Percentiles rank a stretch among this genome's conserved stretches.
Evolutionary conservation across 2,113 vertebrate species (phyloP).

Genomic region (Mobula hypostoma): DNA sequence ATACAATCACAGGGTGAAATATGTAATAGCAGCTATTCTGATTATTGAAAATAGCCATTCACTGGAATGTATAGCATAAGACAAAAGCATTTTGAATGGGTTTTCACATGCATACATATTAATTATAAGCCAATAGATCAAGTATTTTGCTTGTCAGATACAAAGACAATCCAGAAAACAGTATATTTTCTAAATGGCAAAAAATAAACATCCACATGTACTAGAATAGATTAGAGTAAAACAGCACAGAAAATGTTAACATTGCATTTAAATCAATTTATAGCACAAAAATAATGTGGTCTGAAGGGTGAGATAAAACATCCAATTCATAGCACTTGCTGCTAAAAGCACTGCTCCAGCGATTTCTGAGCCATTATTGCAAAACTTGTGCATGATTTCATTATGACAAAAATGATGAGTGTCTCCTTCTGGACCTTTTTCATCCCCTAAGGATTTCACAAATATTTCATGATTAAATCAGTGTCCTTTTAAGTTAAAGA

Average conservation of each 20-base stretch:
- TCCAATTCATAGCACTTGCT: background rate
- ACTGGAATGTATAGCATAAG: background rate
- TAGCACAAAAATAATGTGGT: background rate
- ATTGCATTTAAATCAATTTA: background rate
- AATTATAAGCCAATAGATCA: background rate
- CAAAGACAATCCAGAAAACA: background rate
- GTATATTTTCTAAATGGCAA: background rate
- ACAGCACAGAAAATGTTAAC: background rate
- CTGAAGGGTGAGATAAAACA: background rate
- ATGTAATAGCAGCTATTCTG: background rate
- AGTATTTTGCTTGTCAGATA: background rate
- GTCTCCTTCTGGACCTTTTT: background rate
- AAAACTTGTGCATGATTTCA: background rate
- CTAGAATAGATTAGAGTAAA: background rate
- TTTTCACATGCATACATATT: background rate
- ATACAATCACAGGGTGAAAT: background rate
- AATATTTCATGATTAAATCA: background rate
- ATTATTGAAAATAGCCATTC: background rate
- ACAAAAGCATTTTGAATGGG: background rate
- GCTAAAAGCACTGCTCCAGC: background rate
- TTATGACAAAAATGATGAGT: background rate
- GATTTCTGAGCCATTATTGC: background rate
- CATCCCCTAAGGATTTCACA: background rate
- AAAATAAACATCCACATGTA: background rate
- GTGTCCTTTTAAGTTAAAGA: background rate